Conservation (phyloP, 2,888 invertebrate species). For the Dascillus cervinus region DNA sequence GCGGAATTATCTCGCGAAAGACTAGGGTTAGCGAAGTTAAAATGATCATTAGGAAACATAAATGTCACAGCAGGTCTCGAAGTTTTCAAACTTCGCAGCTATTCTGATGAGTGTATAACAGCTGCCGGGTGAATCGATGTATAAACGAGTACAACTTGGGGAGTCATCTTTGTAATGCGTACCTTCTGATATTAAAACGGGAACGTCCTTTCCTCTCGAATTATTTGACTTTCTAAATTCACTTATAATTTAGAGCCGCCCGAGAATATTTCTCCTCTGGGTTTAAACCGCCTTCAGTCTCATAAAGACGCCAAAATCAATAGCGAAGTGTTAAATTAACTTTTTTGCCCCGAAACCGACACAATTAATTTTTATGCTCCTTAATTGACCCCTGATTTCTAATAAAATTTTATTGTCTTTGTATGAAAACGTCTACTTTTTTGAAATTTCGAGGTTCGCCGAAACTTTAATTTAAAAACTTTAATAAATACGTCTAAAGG, state of each 20-base stretch:
- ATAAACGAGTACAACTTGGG: slow-evolving; percentile 27
- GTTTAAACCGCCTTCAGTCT: background rate
- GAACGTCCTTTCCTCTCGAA: too few relatives aligned
- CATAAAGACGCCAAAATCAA: background rate
- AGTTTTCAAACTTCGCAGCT: slow-evolving; percentile 32
- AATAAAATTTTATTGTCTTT: background rate
- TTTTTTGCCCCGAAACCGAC: slow-evolving; percentile 1
- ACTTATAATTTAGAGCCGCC: too few relatives aligned
- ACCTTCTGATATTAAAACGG: too few relatives aligned
- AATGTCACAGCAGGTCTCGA: slow-evolving; percentile 30
- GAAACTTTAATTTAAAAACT: too few relatives aligned
- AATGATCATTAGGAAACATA: slow-evolving; percentile 31
- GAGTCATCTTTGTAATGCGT: slow-evolving; percentile 1
- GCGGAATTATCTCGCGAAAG: slow-evolving; percentile 19
- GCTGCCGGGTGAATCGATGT: slow-evolving; percentile 33
- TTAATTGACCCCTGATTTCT: background rate
- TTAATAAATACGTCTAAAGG: too few relatives aligned
- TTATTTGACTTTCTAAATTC: too few relatives aligned
- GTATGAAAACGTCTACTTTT: background rate
- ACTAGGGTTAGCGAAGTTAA: slow-evolving; percentile 28
- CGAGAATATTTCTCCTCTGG: too few relatives aligned
- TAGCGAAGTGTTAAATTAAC: background rate
- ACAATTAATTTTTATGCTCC: background rate
- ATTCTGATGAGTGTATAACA: slow-evolving; percentile 35
- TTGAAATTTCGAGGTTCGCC: background rate